Conservation (phyloP, 2,797 vertebrate species). For the Rhadinocentrus ornatus region DNA sequence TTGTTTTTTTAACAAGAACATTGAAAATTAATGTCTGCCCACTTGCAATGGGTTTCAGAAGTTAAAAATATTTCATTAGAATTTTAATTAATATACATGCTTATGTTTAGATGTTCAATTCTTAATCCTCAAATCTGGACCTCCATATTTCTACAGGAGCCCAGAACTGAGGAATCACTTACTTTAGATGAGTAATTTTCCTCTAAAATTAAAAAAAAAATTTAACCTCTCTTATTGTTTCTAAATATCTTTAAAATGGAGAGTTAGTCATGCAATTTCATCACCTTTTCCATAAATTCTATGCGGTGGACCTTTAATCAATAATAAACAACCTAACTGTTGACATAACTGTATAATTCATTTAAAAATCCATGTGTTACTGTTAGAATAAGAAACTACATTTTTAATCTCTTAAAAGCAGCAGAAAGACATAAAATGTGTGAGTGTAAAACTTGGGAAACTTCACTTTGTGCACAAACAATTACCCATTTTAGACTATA, state of each 20-base stretch:
- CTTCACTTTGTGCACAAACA: background rate
- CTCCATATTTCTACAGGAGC: background rate
- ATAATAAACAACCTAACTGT: background rate
- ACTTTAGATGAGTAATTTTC: no score
- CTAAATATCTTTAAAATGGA: background rate
- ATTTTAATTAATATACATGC: no score
- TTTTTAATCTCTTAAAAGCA: background rate
- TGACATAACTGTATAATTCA: background rate
- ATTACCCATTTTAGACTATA: background rate
- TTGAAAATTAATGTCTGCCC: no score
- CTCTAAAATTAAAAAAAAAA: no score
- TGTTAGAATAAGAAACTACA: background rate
- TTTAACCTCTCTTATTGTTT: no score
- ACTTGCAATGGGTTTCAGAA: no score
- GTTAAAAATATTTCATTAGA: no score
- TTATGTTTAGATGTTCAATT: no score
- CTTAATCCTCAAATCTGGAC: no score
- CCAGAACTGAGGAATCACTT: background rate
- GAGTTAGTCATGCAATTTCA: no score
- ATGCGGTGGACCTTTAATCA: background rate
- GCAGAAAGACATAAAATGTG: background rate
- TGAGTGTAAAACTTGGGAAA: conserved; percentile 1
- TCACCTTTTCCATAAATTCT: background rate
- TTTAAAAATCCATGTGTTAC: background rate
- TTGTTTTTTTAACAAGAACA: no score